These are phyloP conservation scores for Melanotaenia maccullochi DNA, from an alignment of 2,797 vertebrate genomes.

Conservation along the genomic window DNA sequence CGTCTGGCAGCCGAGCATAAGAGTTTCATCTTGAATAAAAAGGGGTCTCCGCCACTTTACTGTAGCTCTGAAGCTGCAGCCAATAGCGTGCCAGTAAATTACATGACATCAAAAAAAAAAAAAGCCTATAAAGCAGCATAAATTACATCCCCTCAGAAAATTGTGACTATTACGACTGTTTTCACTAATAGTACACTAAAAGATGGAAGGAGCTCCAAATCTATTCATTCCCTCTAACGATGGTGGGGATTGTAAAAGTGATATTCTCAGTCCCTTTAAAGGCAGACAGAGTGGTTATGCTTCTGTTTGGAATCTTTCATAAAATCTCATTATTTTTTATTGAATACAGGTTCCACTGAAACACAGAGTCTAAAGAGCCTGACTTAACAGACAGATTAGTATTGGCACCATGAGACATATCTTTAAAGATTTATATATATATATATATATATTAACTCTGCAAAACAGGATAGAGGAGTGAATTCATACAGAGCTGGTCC, in stretches of 20 bases:
- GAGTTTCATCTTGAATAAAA: constrained; percentile 80
- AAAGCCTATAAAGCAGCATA: constrained; percentile 76
- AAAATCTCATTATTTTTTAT: constrained; percentile 85
- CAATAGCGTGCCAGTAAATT: constrained; percentile 79
- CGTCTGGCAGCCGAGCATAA: constrained; percentile 72
- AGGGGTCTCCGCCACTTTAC: constrained; percentile 70
- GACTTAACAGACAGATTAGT: constrained; percentile 46
- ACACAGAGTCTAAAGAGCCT: constrained; percentile 43
- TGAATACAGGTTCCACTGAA: constrained; percentile 73
- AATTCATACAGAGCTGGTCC: not conserved
- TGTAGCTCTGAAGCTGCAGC: constrained; percentile 55
- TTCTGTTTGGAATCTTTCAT: constrained; percentile 86
- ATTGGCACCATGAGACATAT: constrained; percentile 44
- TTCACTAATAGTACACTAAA: constrained; percentile 83
- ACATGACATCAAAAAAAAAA: constrained; percentile 77
- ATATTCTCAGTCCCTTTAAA: constrained; percentile 75
- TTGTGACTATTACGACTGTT: constrained; percentile 78
- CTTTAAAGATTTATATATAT: constrained; percentile 37
- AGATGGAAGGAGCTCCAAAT: constrained; percentile 78
- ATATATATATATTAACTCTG: constrained; percentile 12
- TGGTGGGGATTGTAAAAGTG: constrained; percentile 76
- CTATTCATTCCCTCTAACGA: constrained; percentile 76
- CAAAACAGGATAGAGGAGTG: not conserved
- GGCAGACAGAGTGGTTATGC: constrained; percentile 70
- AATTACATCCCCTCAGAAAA: constrained; percentile 83